Percentiles rank a stretch among this genome's conserved stretches.
Evolutionary conservation across 2,797 vertebrate species (phyloP).

Genomic region (Morelia viridis): DNA sequence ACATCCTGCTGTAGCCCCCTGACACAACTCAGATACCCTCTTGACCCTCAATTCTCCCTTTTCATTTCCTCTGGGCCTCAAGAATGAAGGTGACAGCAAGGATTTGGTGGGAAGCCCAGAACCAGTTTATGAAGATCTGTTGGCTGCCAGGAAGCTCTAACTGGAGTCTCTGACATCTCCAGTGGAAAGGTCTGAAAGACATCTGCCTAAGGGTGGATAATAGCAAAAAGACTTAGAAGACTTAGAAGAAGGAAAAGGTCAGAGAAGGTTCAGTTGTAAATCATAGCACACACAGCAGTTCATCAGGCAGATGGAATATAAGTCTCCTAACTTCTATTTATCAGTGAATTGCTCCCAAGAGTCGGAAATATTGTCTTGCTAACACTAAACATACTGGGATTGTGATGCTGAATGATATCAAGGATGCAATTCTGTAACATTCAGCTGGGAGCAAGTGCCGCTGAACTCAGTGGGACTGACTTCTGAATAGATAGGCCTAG

Average conservation of each 20-base stretch:
- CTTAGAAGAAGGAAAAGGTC: background rate
- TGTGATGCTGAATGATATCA: background rate
- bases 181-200: background rate
- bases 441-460: background rate
- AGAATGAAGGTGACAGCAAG: background rate
- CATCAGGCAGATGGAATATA: background rate
- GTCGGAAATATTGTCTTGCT: background rate
- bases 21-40: background rate
- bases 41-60: background rate
- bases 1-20: background rate
- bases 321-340: background rate
- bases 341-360: background rate
- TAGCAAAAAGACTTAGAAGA: background rate
- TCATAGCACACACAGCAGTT: background rate
- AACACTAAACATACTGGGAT: background rate
- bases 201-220: background rate
- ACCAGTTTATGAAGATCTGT: too few species aligned
- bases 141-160: background rate
- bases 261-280: background rate
- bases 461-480: background rate
- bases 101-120: background rate
- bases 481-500: background rate
- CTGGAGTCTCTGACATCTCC: background rate
- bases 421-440: too few species aligned
- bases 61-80: background rate